Evolutionary conservation across 2,888 invertebrate genomes (phyloP), one percentile per base, ranked within the genome.

Genomic region (Amitus sp.): DNA sequence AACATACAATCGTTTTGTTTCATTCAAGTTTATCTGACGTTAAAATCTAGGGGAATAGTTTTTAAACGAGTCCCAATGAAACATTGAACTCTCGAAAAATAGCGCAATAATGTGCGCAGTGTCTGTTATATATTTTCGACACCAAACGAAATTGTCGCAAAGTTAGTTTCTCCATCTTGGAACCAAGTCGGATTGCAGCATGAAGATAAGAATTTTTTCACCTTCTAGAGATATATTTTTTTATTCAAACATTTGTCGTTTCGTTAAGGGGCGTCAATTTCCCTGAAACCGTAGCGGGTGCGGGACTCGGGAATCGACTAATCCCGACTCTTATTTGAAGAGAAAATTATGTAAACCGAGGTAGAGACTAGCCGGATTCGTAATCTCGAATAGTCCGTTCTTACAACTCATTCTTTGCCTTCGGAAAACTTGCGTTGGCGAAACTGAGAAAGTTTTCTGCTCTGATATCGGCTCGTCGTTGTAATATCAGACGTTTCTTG

Each of bases 341-440:
- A 61, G 54, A 45, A 46, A 57, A 65, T 61, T 61, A 58, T 55
- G 56, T 60, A 58, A 61, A 65, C 52, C 52, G 57, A 49, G 30
- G 30, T 30, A 64, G 57, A 47, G 47, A 46, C 53, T 51, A 43
- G 56, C 57, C 43, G 43, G 57, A 61, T 61, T 64, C 50, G 54
- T 57, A 58, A 65, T 65, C 56, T 46, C 42, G 30, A 57, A 30
- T 30, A 45, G 51, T 65, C 61, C 61, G 65, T 60, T 65, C 65
- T 60, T 56, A 57, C 45, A 48, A 65, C 61, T 61, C 58, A 65
- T 65, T 57, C 61, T 65, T 58, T 61, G 60, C 61, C 60, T 61
- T 61, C 43, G 51, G 45, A 52, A 61, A 61, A 65, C 58, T 61
- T 61, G 49, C 61, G 55, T 52, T 58, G 15, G 65, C 61, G 55